These are phyloP conservation scores for Sthenelais limicola DNA, from an alignment of 2,888 invertebrate species.

Conservation along the genomic window DNA sequence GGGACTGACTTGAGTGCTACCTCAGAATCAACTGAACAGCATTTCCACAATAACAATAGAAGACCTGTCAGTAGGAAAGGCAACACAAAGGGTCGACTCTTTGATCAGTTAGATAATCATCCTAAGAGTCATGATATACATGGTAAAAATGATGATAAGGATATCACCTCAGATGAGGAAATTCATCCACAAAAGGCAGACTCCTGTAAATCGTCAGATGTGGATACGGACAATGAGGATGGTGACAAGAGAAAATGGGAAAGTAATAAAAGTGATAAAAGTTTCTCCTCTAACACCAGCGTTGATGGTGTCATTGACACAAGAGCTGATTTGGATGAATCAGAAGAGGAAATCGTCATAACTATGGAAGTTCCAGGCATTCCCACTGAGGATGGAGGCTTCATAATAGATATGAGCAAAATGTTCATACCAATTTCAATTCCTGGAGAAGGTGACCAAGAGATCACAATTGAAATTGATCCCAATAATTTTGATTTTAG, in stretches of 20 bases:
- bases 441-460: constrained; percentile 16
- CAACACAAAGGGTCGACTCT: constrained; percentile 1
- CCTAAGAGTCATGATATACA: neutral
- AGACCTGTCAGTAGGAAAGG: neutral
- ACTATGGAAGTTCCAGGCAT: constrained; percentile 33
- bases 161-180: neutral
- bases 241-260: neutral
- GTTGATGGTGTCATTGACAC: constrained; percentile 33
- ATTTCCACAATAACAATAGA: constrained; percentile 20
- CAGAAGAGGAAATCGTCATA: constrained; percentile 22
- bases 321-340: constrained; percentile 10
- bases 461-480: constrained; percentile 24
- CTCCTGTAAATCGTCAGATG: constrained; percentile 15
- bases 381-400: constrained; percentile 24
- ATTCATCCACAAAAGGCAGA: no score
- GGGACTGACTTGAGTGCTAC: neutral
- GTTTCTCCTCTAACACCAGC: constrained; percentile 31
- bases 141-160: constrained; percentile 2
- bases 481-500: constrained; percentile 26
- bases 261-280: constrained; percentile 18
- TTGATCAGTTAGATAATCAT: neutral
- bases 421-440: constrained; percentile 35
- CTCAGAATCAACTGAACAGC: constrained; percentile 4
- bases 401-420: constrained; percentile 29
- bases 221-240: constrained; percentile 24